phyloP scores from a whole-genome alignment of 2,113 vertebrate genomes.

The Trichechus manatus region DNA sequence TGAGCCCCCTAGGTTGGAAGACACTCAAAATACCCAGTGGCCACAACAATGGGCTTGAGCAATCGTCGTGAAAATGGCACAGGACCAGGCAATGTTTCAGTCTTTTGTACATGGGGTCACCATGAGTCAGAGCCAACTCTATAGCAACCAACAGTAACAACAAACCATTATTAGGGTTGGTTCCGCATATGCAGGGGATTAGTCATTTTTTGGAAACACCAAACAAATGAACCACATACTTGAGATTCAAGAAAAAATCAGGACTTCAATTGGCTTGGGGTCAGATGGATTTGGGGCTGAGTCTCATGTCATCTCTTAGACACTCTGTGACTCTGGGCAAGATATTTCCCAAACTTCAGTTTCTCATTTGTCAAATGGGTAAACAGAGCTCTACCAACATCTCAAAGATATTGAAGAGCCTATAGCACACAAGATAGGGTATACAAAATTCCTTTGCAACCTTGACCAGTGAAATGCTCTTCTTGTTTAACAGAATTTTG shows the following conservation, averaged over 20 bases:
- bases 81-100: background rate
- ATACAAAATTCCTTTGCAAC: background rate
- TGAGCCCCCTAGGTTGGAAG: background rate
- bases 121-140: background rate
- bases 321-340: background rate
- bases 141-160: background rate
- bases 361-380: slow-evolving; percentile 31
- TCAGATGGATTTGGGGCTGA: background rate
- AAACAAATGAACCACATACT: background rate
- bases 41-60: background rate
- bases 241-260: slow-evolving; percentile 27
- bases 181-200: background rate
- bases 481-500: background rate
- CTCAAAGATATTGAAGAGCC: background rate
- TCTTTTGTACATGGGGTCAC: background rate
- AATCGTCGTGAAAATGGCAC: background rate
- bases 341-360: background rate
- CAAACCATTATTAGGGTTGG: background rate
- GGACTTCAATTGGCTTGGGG: background rate
- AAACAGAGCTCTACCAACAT: background rate
- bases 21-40: background rate
- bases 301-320: slow-evolving; percentile 5
- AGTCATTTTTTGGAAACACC: background rate
- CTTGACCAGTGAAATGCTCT: background rate
- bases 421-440: background rate